Base-by-base conservation (phyloP, 2,797 vertebrate genomes). In the Kryptolebias ocellatus region DNA sequence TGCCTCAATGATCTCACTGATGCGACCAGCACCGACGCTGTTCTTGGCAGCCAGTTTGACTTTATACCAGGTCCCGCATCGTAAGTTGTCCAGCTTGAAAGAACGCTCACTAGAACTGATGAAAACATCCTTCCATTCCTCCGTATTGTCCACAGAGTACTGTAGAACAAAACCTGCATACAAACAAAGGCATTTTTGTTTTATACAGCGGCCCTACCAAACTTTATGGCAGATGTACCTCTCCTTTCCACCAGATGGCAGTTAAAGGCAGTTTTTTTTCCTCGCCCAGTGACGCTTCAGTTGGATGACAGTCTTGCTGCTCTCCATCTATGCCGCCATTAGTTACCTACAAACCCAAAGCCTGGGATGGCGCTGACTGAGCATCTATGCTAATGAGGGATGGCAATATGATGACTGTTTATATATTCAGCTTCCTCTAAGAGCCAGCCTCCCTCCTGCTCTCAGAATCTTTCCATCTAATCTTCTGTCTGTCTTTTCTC, bases 1-100 rank as follows among this genome's bases (percentile, higher is more conserved):
- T 81, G 97, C 98, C 70, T 99, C 98, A 2, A 98, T 99, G 90
- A 99, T 99, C 93, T 99, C 97, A 6, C 97, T 99, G 94, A 99
- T 99, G 88, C 97, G 96, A 24, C 98, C 98, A 0, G 98, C 96
- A 4, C 98, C 98, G 0, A 99, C 98, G 0, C 97, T 98, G 94
- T 99, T 99, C 92, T 99, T 99, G 76, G 98, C 98, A 0, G 98
- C 97, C 87, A 99, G 91, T 90, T 99, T 99, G 76, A 99, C 96
- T 93, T 99, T 99, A 89, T 99, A 99, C 98, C 97, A 99, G 1
- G 97, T 99, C 74, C 98, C 98, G 0, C 98, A 99, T 83, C 96
- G 96, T 83, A 99, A 94, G 90, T 96, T 96, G 81, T 99, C 97
- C 90, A 99, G 84, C 90, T 96, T 97, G 89, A 98, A 99, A 77